Conservation (phyloP, 2,113 vertebrate genomes). For the Myanophis thanlyinensis region DNA sequence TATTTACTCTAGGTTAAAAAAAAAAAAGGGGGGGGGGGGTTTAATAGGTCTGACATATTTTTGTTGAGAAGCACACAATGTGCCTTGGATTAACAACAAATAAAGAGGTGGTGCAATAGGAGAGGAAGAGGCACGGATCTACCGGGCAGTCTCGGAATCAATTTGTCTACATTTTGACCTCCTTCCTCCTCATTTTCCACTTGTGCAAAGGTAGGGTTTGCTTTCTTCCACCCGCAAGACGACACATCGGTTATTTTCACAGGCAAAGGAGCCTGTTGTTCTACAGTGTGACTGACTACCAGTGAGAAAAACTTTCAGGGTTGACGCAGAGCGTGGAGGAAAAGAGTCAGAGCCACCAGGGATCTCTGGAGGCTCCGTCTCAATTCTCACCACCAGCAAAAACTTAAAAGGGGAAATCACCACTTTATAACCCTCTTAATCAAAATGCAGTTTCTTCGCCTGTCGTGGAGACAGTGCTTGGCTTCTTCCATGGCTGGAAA, state of each 20-base stretch:
- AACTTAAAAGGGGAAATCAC: constrained; percentile 29
- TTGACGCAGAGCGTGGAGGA: constrained; percentile 9
- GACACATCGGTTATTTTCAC: neutral
- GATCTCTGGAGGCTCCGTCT: neutral
- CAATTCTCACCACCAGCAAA: neutral
- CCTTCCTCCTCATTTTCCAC: neutral
- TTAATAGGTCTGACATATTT: fast-evolving
- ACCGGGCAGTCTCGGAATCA: neutral
- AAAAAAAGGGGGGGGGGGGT: no score
- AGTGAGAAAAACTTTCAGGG: neutral
- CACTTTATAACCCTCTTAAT: no score
- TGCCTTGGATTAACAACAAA: neutral
- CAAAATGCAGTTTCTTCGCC: neutral
- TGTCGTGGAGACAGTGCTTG: neutral
- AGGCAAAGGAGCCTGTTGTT: constrained; percentile 21
- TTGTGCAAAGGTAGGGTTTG: constrained; percentile 42
- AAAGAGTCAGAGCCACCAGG: neutral
- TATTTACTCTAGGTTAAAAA: neutral
- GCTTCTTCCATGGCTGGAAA: neutral
- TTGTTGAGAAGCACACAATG: fast-evolving
- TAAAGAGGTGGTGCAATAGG: fast-evolving
- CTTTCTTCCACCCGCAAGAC: neutral
- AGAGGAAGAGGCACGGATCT: neutral
- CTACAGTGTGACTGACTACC: constrained; percentile 5
- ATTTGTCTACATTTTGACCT: neutral